Evolutionary conservation across 2,888 invertebrate species (phyloP).

Genomic region (Lobophora halterata): DNA sequence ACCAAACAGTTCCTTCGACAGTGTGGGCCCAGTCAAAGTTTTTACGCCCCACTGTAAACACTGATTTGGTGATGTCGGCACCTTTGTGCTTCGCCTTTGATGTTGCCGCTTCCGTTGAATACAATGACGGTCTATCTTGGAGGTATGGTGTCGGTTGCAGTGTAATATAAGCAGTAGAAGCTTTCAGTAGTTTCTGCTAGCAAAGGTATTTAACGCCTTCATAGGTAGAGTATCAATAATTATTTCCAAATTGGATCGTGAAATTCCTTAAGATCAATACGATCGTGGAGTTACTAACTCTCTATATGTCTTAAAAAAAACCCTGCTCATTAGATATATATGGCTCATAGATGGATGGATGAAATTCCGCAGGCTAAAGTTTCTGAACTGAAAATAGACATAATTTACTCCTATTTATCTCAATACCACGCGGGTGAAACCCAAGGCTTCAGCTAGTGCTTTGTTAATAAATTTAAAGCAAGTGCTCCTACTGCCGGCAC

Average conservation of each 20-base stretch:
- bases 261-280: too few species aligned
- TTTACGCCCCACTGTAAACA: slow-evolving; percentile 64
- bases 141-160: slow-evolving; percentile 35
- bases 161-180: slow-evolving; percentile 37
- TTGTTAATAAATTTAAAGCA: too few species aligned
- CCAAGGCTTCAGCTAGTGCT: too few species aligned
- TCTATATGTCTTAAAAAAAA: too few species aligned
- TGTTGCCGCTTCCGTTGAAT: slow-evolving; percentile 69
- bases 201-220: not conserved
- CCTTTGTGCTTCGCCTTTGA: slow-evolving; percentile 54
- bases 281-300: too few species aligned
- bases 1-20: slow-evolving; percentile 29
- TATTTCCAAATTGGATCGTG: too few species aligned
- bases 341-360: too few species aligned
- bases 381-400: too few species aligned
- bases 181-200: slow-evolving; percentile 1
- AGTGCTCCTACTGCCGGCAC: slow-evolving; percentile 16
- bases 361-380: too few species aligned
- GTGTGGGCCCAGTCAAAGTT: slow-evolving; percentile 61
- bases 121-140: slow-evolving; percentile 59
- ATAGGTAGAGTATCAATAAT: not conserved
- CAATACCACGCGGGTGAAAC: too few species aligned
- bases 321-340: too few species aligned
- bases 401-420: too few species aligned
- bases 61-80: slow-evolving; percentile 56